Percentiles rank a stretch among this genome's conserved stretches.
Evolutionary conservation across 1,140 invertebrate genomes (phyloP).

Genomic region (Megalopta genalis): DNA sequence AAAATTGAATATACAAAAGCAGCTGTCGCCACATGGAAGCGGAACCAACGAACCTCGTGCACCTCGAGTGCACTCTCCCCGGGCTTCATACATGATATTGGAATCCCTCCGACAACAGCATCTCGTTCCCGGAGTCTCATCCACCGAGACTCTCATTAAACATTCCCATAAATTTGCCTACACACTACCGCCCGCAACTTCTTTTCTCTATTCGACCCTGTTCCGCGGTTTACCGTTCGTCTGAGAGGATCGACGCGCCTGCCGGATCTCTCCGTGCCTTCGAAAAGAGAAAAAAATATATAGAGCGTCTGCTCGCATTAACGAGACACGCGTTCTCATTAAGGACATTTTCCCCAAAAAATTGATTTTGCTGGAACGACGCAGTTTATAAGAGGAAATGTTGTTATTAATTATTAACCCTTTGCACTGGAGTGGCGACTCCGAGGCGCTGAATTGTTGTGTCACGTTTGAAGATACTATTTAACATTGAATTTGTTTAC

Average conservation of each 20-base stretch:
- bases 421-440: too few relatives aligned
- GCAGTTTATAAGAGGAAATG: too few relatives aligned
- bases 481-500: too few relatives aligned
- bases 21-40: conserved; percentile 27
- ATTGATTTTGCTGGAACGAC: too few relatives aligned
- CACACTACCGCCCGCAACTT: neutral
- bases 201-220: neutral
- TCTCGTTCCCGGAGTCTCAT: conserved; percentile 32
- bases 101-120: conserved; percentile 40
- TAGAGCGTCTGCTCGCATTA: too few relatives aligned
- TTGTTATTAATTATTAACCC: too few relatives aligned
- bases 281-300: too few relatives aligned
- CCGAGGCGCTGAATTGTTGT: too few relatives aligned
- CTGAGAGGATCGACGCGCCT: neutral
- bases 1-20: conserved; percentile 63
- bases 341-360: too few relatives aligned
- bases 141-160: conserved; percentile 51
- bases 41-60: conserved; percentile 25
- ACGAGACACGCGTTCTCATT: too few relatives aligned
- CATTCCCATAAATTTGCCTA: conserved; percentile 44
- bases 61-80: conserved; percentile 21
- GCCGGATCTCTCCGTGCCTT: too few relatives aligned
- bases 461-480: too few relatives aligned
- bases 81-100: conserved; percentile 57
- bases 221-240: neutral